phyloP scores from a whole-genome alignment of 2,888 invertebrate genomes.

The Zygothrica quintamaculata region DNA sequence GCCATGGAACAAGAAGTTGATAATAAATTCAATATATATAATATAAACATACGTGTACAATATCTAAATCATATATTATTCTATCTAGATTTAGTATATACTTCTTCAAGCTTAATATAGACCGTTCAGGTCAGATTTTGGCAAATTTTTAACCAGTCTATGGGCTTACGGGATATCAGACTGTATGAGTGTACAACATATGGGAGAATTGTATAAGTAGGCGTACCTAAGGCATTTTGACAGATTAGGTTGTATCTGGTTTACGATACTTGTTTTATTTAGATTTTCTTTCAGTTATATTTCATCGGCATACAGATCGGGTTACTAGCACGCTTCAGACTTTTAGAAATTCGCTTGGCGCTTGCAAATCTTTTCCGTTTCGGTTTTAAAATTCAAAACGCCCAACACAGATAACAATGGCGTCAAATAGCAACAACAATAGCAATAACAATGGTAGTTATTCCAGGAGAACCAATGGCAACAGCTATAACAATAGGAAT shows the following conservation, averaged over 20 bases:
- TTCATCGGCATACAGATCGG: conserved; percentile 50
- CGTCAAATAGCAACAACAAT: conserved; percentile 44
- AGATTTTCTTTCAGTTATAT: conserved; percentile 30
- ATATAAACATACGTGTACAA: too few relatives aligned
- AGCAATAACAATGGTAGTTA: conserved; percentile 16
- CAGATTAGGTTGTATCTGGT: neutral
- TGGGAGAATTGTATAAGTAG: conserved; percentile 12
- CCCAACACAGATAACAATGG: conserved; percentile 41
- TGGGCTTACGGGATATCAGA: too few relatives aligned
- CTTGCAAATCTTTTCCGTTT: conserved; percentile 53
- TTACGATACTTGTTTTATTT: neutral
- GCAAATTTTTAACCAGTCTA: too few relatives aligned
- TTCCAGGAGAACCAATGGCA: neutral
- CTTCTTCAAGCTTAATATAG: too few relatives aligned
- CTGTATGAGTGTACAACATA: too few relatives aligned
- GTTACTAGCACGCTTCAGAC: conserved; percentile 55
- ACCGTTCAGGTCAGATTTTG: too few relatives aligned
- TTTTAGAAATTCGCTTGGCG: conserved; percentile 57
- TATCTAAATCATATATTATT: too few relatives aligned
- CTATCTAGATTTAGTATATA: too few relatives aligned
- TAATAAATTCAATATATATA: too few relatives aligned
- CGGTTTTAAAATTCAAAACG: conserved; percentile 54
- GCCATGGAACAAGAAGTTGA: too few relatives aligned
- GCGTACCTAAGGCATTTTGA: conserved; percentile 12
- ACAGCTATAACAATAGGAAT: neutral